Evolutionary conservation across 2,113 vertebrate genomes (phyloP).

Genomic region (Formicarius rufipectus): DNA sequence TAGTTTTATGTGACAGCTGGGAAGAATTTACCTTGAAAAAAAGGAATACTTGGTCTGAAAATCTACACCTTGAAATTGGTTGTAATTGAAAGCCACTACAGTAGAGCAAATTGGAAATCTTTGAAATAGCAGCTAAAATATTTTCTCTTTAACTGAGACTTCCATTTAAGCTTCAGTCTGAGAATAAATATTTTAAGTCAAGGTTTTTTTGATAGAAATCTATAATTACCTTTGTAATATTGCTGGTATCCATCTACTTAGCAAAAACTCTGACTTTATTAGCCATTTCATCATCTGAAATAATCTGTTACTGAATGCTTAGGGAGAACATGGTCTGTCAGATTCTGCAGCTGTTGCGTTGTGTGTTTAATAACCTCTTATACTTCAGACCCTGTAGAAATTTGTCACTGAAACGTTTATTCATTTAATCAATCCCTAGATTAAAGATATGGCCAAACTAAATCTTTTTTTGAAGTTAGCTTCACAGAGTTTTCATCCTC

Average conservation of each 20-base stretch:
- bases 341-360: background rate
- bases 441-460: background rate
- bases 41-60: background rate
- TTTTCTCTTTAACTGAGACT: background rate
- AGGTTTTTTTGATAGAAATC: constrained; percentile 23
- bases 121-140: background rate
- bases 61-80: background rate
- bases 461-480: background rate
- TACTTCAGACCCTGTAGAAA: constrained; percentile 19
- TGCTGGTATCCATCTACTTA: constrained; percentile 38
- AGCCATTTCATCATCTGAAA: constrained; percentile 40
- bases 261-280: constrained; percentile 28
- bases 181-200: constrained; percentile 16
- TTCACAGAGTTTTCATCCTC: background rate
- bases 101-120: background rate
- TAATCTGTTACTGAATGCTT: constrained; percentile 5
- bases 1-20: background rate
- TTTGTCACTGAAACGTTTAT: background rate
- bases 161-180: background rate
- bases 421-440: background rate
- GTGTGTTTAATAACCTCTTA: constrained; percentile 30
- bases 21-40: background rate
- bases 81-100: background rate
- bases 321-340: constrained; percentile 36
- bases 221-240: constrained; percentile 44